Base-by-base conservation (phyloP, 2,888 invertebrate genomes). In the Athalia cordata region DNA sequence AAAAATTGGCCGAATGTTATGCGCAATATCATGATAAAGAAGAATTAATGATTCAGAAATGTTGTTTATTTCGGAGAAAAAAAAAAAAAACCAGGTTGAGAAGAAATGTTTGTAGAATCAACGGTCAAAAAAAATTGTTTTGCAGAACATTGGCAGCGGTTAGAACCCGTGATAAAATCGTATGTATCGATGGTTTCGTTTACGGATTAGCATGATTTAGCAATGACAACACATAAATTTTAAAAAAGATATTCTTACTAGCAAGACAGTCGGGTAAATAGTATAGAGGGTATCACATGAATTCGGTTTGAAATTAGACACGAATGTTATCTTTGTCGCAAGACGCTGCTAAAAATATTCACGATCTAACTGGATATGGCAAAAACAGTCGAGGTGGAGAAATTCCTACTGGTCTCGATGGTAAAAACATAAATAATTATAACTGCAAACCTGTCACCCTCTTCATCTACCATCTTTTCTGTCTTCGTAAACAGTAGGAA, bases 401-500 rank as follows among this genome's bases (percentile, higher is more conserved):
- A 9, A 52, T 13, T 61, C 15, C 15, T 9, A 61, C 13, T 15
- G 61, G 4, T 61, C 9, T 29, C 13, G 43, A 9, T 5, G 43
- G 11, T 8, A 43, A 62, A 9, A 50, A 75, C 62, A 45, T 13
- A 57, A 59, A 62, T 65, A 49, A 78, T 72, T 64, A 47, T 64
- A 64, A 77, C 80, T 81, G 88, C 90, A 82, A 87, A 90, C 90
- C 90, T 90, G 89, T 90, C 89, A 89, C 85, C 87, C 85, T 85
- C 88, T 87, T 89, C 89, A 87, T 90, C 89, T 87, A 88, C 88
- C 89, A 89, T 89, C 81, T 83, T 82, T 83, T 80, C 82, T 79
- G 79, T 82, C 65, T 77, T 80, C 81, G 80, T 79, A 82, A 82
- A 83, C 80, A 79, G 78, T 81, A 81, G 82, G 57, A 85, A 85